Base-by-base conservation (phyloP, 2,113 vertebrate genomes). In the Mirza zaza region DNA sequence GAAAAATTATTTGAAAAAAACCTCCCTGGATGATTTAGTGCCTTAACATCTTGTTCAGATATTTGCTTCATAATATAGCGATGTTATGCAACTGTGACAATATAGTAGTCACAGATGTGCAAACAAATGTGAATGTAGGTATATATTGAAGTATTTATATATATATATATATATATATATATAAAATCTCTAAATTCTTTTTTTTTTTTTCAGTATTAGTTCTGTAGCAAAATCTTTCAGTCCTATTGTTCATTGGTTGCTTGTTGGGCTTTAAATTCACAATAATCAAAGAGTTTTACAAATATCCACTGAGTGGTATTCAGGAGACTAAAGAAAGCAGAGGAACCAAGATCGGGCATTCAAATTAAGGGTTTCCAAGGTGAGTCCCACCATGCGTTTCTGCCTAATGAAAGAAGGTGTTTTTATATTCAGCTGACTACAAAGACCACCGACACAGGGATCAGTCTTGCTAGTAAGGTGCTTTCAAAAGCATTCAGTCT, bases 401-500 rank as follows among this genome's bases (percentile, higher is more conserved):
- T 88, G 63, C 83, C 88, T 95, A 95, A 92, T 95, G 92, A 88
- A 10, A 93, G 61, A 83, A 83, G 55, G 55, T 13, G 1, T 11
- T 67, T 93, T 92, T 89, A 71, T 73, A 85, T 88, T 88, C 88
- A 42, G 45, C 13, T 42, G 39, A 87, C 67, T 91, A 91, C 73
- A 97, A 93, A 97, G 77, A 50, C 25, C 6, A 75, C 45, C 59
- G 57, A 82, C 79, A 14, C 3, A 36, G 87, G 61, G 36, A 76
- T 92, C 79, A 55, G 13, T 93, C 65, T 82, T 67, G 45, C n/a
- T 63, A 57, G 17, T 17, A 23, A 8, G 55, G 50, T 63, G 12
- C 94, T 94, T 89, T 97, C 92, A 93, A 91, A 96, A 93, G 63
- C 91, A 59, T 87, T 92, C 39, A 1, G 18, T 85, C 42, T 95